A percentile compares a stretch with the other conserved stretches of the same genome.
These are phyloP conservation scores for Epinephelus moara DNA, from an alignment of 2,113 vertebrate species.

Conservation along the genomic window DNA sequence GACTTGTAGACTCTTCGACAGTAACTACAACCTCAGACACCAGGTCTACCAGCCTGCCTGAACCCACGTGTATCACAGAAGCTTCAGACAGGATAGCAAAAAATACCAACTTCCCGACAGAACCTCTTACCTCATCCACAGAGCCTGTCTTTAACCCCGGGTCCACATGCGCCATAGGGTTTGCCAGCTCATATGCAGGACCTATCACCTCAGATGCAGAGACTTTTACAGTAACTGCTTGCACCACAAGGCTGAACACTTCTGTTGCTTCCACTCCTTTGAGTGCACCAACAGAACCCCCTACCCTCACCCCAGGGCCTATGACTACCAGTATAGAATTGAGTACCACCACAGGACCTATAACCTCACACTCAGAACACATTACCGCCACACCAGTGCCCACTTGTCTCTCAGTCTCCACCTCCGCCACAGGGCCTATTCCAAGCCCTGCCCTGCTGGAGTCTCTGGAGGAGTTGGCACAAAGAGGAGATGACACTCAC, in stretches of 20 bases:
- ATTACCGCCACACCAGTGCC: constrained; percentile 46
- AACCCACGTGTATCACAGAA: constrained; percentile 20
- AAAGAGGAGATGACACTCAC: constrained; percentile 76
- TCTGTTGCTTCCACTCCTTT: constrained; percentile 12
- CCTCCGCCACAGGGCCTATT: constrained; percentile 36
- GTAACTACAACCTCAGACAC: constrained; percentile 41
- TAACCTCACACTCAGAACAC: constrained; percentile 38
- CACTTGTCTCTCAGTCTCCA: constrained; percentile 41
- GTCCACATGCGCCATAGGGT: neutral
- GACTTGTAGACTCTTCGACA: constrained; percentile 10
- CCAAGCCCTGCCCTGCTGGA: constrained; percentile 43
- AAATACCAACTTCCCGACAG: constrained; percentile 32
- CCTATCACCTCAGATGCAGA: constrained; percentile 17
- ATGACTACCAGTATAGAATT: constrained; percentile 15
- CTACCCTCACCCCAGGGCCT: constrained; percentile 16
- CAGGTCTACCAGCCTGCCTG: neutral
- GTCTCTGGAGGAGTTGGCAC: constrained; percentile 72
- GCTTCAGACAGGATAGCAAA: constrained; percentile 31
- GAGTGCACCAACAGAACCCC: constrained; percentile 28
- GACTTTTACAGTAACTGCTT: constrained; percentile 25
- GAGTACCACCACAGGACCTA: constrained; percentile 36
- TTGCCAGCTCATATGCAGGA: constrained; percentile 15
- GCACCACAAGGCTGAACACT: constrained; percentile 16
- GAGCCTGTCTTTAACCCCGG: constrained; percentile 25
- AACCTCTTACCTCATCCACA: constrained; percentile 56